Base-by-base conservation (phyloP, 2,113 vertebrate genomes). In the Pleuronectes platessa region DNA sequence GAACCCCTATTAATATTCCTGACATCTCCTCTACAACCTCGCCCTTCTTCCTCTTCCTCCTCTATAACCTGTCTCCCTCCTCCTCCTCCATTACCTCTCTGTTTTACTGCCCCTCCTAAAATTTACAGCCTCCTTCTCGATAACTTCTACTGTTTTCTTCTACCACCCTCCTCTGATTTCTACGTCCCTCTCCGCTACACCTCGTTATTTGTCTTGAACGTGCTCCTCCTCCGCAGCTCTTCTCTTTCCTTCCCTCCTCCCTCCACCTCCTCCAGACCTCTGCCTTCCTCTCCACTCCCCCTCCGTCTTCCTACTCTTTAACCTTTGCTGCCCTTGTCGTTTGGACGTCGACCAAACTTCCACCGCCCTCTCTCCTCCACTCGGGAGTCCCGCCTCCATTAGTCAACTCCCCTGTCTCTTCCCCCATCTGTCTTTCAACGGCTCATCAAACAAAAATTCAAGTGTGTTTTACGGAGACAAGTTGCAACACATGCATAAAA, bases 1-100 rank as follows among this genome's bases (percentile, higher is more conserved):
- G 83, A 89, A 86, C 67, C 27, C 59, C 81, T 74, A 90, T 90
- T 90, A 90, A 89, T 92, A 89, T 91, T 92, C 88, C 83, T 86
- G 88, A 91, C 86, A 88, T 85, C 78, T 87, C 79, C 76, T 90
- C 84, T 74, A 87, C 88, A 89, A 88, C 76, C 66, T 85, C 88
- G 71, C 74, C 79, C 81, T 72, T 63, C 77, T 78, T 68, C 56
- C 64, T 85, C 79, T 54, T 66, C 62, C 74, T 71, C 71, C 58
- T 71, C 69, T 80, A 78, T 74, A 78, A 83, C 71, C 77, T 2
- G 35, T 42, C 82, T 64, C 64, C 78, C 35, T 35, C 31, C 67
- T 83, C 73, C 68, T 59, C 56, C 68, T 59, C 55, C 70, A 60
- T 78, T 84, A 70, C 62, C 61, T 69, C 63, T 27, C 45, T 66